phyloP scores from a whole-genome alignment of 2,113 vertebrate genomes.

The Formicarius rufipectus region DNA sequence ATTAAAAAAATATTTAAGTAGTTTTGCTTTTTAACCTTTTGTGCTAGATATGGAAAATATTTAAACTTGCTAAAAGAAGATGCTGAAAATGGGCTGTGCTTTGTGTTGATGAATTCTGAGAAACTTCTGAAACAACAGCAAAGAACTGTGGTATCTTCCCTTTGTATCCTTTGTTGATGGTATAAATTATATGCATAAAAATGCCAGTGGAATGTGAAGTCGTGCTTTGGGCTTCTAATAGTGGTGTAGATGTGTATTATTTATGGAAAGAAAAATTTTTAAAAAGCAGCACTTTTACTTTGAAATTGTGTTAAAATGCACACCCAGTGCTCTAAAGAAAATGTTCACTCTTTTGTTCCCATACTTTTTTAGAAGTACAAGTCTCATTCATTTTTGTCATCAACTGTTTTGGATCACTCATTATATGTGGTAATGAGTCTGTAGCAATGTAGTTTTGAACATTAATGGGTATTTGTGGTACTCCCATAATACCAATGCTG shows the following conservation, averaged over 20 bases:
- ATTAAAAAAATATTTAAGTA: not conserved
- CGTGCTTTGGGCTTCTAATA: not conserved
- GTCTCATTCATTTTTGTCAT: not conserved
- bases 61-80: slow-evolving; percentile 79
- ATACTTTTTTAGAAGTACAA: not conserved
- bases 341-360: not conserved
- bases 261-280: not conserved
- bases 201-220: not conserved
- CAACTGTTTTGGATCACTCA: not conserved
- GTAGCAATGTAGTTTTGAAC: not conserved
- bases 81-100: slow-evolving; percentile 72
- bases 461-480: not conserved
- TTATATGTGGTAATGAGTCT: not conserved
- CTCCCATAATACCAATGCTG: not conserved
- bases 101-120: slow-evolving; percentile 82
- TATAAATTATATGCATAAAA: not conserved
- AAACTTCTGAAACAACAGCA: slow-evolving; percentile 82
- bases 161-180: slow-evolving; percentile 84
- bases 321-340: not conserved
- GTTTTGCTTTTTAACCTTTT: not conserved
- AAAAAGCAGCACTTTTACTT: not conserved
- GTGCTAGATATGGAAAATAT: slow-evolving; percentile 83
- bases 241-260: not conserved
- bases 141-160: slow-evolving; percentile 66
- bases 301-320: not conserved